Evolutionary conservation across 2,888 invertebrate genomes (phyloP).

Genomic region (Melanchra persicariae): DNA sequence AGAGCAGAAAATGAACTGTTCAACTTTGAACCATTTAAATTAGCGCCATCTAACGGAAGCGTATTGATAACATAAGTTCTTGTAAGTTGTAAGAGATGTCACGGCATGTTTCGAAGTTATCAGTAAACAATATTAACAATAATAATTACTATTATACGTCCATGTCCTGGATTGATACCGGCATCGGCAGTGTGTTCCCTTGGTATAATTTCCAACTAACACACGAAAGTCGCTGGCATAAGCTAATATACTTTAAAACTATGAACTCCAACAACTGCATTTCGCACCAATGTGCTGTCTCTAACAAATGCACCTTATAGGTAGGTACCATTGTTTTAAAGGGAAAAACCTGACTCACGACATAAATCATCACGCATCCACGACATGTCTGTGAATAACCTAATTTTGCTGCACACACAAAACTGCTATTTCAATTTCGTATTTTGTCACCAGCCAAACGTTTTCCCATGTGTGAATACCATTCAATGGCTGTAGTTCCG

Average conservation of each 20-base stretch:
- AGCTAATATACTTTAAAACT: too few species aligned
- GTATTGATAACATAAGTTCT: not conserved
- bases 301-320: not conserved
- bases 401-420: constrained; percentile 11
- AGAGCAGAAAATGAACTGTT: too few species aligned
- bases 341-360: constrained; percentile 25
- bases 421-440: not conserved
- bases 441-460: constrained; percentile 12
- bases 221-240: too few species aligned
- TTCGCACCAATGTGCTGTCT: not conserved
- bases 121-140: not conserved
- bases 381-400: constrained; percentile 2
- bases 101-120: not conserved
- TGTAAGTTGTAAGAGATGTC: constrained; percentile 27
- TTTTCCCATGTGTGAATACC: constrained; percentile 26
- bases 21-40: not conserved
- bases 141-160: too few species aligned
- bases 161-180: too few species aligned
- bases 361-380: constrained; percentile 4
- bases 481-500: constrained; percentile 60
- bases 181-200: too few species aligned
- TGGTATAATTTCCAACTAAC: too few species aligned
- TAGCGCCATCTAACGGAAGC: constrained; percentile 20
- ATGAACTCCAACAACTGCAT: not conserved
- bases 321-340: constrained; percentile 4